phyloP scores from a whole-genome alignment of 1,140 invertebrate species.

The Sitobion miscanthi region DNA sequence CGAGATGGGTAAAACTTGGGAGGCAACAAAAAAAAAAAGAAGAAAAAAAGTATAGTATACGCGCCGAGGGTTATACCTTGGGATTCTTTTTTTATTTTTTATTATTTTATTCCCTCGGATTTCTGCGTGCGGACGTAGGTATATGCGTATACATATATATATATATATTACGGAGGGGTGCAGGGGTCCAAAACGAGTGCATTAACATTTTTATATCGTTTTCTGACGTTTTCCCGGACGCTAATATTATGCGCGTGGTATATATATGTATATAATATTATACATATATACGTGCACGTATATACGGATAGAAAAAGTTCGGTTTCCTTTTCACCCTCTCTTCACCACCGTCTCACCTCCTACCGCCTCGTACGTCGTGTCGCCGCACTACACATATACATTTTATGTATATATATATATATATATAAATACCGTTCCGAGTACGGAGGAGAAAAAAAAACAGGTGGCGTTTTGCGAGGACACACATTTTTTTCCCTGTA shows the following conservation, averaged over 20 bases:
- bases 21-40: not conserved
- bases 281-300: not conserved
- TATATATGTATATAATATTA: not conserved
- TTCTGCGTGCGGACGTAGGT: not conserved
- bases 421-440: not conserved
- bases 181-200: constrained; percentile 46
- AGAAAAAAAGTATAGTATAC: not conserved
- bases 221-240: constrained; percentile 53
- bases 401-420: too few relatives aligned
- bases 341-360: not conserved
- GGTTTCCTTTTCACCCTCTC: constrained; percentile 45
- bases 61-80: constrained; percentile 30
- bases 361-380: not conserved
- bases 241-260: constrained; percentile 36
- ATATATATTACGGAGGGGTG: not conserved
- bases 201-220: constrained; percentile 57
- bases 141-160: not conserved
- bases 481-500: constrained; percentile 30
- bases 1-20: constrained; percentile 33
- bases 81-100: constrained; percentile 39
- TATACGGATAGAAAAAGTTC: constrained; percentile 42
- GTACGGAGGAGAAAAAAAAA: not conserved
- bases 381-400: not conserved
- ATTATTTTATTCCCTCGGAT: constrained; percentile 55
- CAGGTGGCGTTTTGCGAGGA: constrained; percentile 46